A percentile compares a stretch with the other conserved stretches of the same genome.
These are phyloP conservation scores for Leguminivora glycinivorella DNA, from an alignment of 1,140 invertebrate genomes.

Conservation along the genomic window DNA sequence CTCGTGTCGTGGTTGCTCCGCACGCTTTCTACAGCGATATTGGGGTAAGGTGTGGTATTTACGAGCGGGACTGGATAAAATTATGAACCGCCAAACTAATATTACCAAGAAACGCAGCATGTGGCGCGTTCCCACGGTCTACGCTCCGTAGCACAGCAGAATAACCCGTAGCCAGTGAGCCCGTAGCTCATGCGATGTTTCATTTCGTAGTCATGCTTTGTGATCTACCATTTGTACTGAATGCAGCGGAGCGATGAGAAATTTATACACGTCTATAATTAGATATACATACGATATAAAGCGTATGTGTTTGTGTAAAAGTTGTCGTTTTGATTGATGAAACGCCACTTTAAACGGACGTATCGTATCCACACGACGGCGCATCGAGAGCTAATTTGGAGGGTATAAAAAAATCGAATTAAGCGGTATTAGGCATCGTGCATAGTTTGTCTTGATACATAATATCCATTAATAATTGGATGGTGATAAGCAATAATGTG, in stretches of 20 bases:
- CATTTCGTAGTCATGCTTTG: constrained; percentile 40
- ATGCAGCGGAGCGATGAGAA: not conserved
- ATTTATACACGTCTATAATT: too few species aligned
- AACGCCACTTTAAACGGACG: too few species aligned
- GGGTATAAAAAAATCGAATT: too few species aligned
- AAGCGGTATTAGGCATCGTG: too few species aligned
- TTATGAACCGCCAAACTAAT: constrained; percentile 54
- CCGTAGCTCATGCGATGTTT: constrained; percentile 48
- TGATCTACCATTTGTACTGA: constrained; percentile 10
- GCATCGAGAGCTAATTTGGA: too few species aligned
- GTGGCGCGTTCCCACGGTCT: constrained; percentile 44
- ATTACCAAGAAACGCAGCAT: constrained; percentile 47
- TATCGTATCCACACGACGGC: too few species aligned
- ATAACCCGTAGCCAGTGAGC: constrained; percentile 33
- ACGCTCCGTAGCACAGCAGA: constrained; percentile 37
- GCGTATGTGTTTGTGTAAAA: too few species aligned
- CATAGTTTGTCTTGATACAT: too few species aligned
- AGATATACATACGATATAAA: too few species aligned
- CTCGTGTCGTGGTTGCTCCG: constrained; percentile 34
- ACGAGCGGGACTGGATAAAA: constrained; percentile 50
- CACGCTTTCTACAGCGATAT: constrained; percentile 47
- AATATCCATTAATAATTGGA: too few species aligned
- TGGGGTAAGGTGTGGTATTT: constrained; percentile 49
- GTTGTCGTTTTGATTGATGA: too few species aligned
- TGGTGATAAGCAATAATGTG: too few species aligned